Percentiles rank a stretch among this genome's conserved stretches.
Conservation (phyloP, 1,140 invertebrate genomes). For the Neodiprion lecontei region DNA sequence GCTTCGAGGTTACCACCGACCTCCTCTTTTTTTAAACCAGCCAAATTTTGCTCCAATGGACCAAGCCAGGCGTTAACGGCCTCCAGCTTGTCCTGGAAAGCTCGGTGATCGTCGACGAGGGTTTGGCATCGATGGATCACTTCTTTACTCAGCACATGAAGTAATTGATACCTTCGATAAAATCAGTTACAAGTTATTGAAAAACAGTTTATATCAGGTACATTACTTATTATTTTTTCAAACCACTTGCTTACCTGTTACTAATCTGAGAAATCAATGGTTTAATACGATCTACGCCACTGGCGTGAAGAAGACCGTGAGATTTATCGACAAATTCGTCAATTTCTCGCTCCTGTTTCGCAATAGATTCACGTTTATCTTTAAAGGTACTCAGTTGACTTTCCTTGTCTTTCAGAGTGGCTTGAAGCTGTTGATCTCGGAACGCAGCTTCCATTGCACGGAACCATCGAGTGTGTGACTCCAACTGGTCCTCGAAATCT, state of each 20-base stretch:
- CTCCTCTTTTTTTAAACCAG: slow-evolving; percentile 63
- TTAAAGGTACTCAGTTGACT: slow-evolving; percentile 75
- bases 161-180: slow-evolving; percentile 74
- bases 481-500: slow-evolving; percentile 83
- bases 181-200: neutral
- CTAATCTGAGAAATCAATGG: slow-evolving; percentile 89
- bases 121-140: slow-evolving; percentile 86
- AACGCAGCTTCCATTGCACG: slow-evolving; percentile 82
- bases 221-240: neutral
- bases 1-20: slow-evolving; percentile 59
- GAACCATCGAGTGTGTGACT: slow-evolving; percentile 85
- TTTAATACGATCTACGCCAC: slow-evolving; percentile 85
- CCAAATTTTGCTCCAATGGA: slow-evolving; percentile 77
- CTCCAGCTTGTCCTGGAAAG: slow-evolving; percentile 79
- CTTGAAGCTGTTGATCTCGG: slow-evolving; percentile 83
- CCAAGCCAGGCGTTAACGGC: slow-evolving; percentile 81
- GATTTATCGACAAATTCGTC: slow-evolving; percentile 90
- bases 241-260: slow-evolving; percentile 64
- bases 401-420: slow-evolving; percentile 82
- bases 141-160: slow-evolving; percentile 86
- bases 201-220: neutral
- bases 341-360: slow-evolving; percentile 80
- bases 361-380: slow-evolving; percentile 76
- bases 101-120: slow-evolving; percentile 83
- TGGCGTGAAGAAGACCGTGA: slow-evolving; percentile 84